phyloP scores from a whole-genome alignment of 2,797 vertebrate species.

The Coracias cyanogaster region DNA sequence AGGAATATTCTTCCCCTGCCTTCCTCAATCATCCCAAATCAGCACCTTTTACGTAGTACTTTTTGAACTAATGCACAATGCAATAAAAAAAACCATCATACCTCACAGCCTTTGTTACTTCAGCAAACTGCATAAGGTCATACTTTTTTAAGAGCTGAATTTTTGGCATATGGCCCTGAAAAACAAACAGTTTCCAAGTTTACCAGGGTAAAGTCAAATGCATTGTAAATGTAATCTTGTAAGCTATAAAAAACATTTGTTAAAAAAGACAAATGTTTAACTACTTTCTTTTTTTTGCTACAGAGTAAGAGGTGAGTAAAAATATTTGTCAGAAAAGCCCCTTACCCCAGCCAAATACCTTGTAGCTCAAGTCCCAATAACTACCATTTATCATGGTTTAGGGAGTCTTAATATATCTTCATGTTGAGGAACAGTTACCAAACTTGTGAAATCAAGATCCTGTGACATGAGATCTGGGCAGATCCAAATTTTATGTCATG shows the following conservation, averaged over 20 bases:
- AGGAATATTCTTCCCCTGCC: not conserved
- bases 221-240: not conserved
- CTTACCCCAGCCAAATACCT: not conserved
- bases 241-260: not conserved
- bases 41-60: not conserved
- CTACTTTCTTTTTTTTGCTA: not conserved
- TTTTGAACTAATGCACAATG: not conserved
- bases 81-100: conserved; percentile 58
- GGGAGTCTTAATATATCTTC: not conserved
- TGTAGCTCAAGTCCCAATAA: not conserved
- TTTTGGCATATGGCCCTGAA: conserved; percentile 97
- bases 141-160: conserved; percentile 92
- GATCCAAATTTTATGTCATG: not conserved
- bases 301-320: not conserved
- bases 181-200: conserved; percentile 34
- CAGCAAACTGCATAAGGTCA: conserved; percentile 94
- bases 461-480: not conserved
- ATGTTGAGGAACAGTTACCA: not conserved
- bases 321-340: not conserved
- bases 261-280: not conserved
- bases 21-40: not conserved
- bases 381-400: not conserved
- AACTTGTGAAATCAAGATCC: not conserved
- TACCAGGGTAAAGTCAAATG: not conserved
- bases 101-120: conserved; percentile 94